phyloP scores from a whole-genome alignment of 2,797 vertebrate genomes.

The Carcharodon carcharias region DNA sequence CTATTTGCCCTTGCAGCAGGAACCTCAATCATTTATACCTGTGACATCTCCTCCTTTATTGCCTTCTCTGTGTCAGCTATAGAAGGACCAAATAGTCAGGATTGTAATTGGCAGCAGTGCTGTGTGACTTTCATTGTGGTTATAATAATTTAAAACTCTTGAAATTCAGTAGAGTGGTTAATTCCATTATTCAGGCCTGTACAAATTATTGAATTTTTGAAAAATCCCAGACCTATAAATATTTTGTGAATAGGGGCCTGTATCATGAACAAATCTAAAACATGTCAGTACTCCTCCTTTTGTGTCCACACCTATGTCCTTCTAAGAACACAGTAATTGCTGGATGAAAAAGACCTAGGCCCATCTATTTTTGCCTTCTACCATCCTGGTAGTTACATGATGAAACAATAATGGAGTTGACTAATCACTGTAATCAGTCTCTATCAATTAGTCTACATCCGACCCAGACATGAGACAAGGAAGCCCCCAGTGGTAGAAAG shows the following conservation, averaged over 20 bases:
- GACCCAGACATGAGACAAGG: neutral
- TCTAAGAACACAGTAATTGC: neutral
- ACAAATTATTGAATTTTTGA: neutral
- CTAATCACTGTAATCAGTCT: neutral
- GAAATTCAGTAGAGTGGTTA: neutral
- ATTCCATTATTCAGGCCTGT: neutral
- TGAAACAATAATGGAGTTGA: neutral
- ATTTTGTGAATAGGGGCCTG: neutral
- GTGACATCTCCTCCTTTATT: neutral
- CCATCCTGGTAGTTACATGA: neutral
- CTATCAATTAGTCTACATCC: neutral
- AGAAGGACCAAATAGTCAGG: neutral
- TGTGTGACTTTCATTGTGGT: neutral
- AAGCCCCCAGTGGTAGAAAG: neutral
- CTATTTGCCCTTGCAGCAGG: neutral
- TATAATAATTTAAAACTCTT: conserved; percentile 10
- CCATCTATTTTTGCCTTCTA: neutral
- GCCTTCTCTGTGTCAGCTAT: neutral
- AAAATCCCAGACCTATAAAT: neutral
- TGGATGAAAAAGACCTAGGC: neutral
- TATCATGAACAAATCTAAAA: neutral
- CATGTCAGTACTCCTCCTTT: neutral
- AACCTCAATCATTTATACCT: neutral
- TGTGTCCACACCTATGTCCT: neutral
- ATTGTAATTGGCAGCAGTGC: neutral